Percentiles rank a stretch among this genome's conserved stretches.
Evolutionary conservation across 2,797 vertebrate species (phyloP).

Genomic region (Luscinia megarhynchos): DNA sequence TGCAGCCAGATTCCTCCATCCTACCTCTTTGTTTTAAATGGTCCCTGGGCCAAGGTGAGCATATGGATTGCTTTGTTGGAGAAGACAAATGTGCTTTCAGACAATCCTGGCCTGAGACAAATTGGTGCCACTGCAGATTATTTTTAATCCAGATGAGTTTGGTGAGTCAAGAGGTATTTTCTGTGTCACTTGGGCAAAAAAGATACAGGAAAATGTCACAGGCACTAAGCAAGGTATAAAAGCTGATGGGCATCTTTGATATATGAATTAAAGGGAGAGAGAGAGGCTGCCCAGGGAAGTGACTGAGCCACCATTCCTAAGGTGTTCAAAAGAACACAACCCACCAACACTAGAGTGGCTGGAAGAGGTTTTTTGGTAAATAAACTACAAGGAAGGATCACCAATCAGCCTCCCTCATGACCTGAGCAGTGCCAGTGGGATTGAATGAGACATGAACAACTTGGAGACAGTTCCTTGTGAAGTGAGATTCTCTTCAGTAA

Average conservation of each 20-base stretch:
- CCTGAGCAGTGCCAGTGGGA: neutral
- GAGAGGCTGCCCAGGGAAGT: neutral
- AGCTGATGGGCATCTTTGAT: neutral
- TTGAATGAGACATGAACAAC: neutral
- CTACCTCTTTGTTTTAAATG: neutral
- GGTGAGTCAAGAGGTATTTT: neutral
- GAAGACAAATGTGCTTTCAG: neutral
- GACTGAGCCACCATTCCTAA: neutral
- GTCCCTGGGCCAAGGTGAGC: neutral
- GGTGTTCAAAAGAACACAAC: neutral
- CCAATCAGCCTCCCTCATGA: neutral
- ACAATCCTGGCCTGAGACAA: neutral
- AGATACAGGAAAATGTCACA: neutral
- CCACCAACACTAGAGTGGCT: neutral
- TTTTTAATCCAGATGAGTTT: neutral
- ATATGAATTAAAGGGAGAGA: neutral
- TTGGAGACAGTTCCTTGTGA: neutral
- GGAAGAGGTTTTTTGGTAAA: neutral
- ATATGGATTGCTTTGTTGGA: neutral
- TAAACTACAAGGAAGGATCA: neutral
- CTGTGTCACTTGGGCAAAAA: neutral
- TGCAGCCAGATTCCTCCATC: neutral
- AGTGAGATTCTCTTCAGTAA: neutral
- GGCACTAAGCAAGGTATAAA: neutral
- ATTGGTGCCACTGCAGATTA: neutral